Percentiles rank a stretch among this genome's conserved stretches.
phyloP scores from a whole-genome alignment of 2,113 vertebrate genomes.

The Macrotis lagotis region DNA sequence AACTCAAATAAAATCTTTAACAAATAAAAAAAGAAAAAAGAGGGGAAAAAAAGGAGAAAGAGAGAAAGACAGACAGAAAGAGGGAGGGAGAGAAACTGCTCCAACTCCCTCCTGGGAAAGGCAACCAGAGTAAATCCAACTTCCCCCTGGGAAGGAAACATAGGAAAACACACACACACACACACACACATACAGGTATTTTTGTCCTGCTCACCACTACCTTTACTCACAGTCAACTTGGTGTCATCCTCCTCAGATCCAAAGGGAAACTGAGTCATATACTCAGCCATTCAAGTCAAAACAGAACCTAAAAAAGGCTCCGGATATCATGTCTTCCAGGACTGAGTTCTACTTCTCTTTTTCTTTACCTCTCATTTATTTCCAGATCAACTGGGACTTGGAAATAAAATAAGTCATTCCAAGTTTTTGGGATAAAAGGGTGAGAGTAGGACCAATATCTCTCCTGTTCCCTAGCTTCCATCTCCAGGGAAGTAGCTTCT shows the following conservation, averaged over 20 bases:
- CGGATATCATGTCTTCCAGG: too few relatives aligned
- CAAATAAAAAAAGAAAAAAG: too few relatives aligned
- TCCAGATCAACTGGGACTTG: not conserved
- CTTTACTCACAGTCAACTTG: not conserved
- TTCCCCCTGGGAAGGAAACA: too few relatives aligned
- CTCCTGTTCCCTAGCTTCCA: not conserved
- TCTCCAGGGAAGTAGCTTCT: not conserved
- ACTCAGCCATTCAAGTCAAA: not conserved
- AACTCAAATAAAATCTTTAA: too few relatives aligned
- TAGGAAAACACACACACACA: not conserved
- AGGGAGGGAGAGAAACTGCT: too few relatives aligned
- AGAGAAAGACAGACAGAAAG: too few relatives aligned
- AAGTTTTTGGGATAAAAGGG: not conserved
- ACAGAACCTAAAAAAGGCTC: not conserved
- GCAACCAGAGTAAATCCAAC: not conserved
- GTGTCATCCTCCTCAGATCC: not conserved
- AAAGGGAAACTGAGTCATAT: not conserved
- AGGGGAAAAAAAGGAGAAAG: accelerated
- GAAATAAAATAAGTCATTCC: not conserved
- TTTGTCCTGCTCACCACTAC: not conserved
- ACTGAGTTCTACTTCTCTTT: not conserved
- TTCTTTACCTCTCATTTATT: not conserved
- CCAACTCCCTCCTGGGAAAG: not conserved
- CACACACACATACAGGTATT: too few relatives aligned
- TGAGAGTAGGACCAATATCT: too few relatives aligned